These are phyloP conservation scores for Doris montereyensis DNA, from an alignment of 2,888 invertebrate species.

Conservation along the genomic window DNA sequence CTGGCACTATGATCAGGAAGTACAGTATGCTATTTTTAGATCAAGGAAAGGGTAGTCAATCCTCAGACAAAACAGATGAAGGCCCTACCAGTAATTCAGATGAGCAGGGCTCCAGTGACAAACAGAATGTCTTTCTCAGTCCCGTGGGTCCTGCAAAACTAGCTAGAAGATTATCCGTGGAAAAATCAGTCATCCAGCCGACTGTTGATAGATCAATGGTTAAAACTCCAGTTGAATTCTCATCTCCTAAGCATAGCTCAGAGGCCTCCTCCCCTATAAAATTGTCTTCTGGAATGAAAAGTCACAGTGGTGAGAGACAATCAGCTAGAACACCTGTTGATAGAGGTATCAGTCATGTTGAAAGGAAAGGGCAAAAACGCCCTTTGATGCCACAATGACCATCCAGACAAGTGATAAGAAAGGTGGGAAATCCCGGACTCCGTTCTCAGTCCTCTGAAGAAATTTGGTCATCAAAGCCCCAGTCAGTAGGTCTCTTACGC, in stretches of 20 bases:
- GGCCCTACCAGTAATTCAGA: background rate
- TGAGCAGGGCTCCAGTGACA: background rate
- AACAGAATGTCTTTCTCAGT: slow-evolving; percentile 28
- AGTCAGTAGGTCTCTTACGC: slow-evolving; percentile 2
- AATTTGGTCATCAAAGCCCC: slow-evolving; percentile 5
- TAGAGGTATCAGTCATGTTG: no score
- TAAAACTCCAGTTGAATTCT: slow-evolving; percentile 25
- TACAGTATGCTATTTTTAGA: no score
- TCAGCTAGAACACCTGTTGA: no score
- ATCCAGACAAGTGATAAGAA: no score
- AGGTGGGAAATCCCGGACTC: no score
- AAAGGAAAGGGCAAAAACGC: no score
- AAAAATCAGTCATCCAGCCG: background rate
- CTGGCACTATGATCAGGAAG: background rate
- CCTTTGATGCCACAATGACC: no score
- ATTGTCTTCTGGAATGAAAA: slow-evolving; percentile 9
- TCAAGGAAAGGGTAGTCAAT: background rate
- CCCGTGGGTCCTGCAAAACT: slow-evolving; percentile 37
- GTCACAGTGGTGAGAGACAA: no score
- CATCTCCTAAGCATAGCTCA: no score
- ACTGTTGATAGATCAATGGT: slow-evolving; percentile 6
- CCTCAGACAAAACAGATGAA: background rate
- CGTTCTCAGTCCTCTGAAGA: no score
- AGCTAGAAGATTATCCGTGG: slow-evolving; percentile 33
- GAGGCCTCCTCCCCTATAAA: no score